Conservation (phyloP, 2,797 vertebrate species). For the Chaetodon trifasciatus region DNA sequence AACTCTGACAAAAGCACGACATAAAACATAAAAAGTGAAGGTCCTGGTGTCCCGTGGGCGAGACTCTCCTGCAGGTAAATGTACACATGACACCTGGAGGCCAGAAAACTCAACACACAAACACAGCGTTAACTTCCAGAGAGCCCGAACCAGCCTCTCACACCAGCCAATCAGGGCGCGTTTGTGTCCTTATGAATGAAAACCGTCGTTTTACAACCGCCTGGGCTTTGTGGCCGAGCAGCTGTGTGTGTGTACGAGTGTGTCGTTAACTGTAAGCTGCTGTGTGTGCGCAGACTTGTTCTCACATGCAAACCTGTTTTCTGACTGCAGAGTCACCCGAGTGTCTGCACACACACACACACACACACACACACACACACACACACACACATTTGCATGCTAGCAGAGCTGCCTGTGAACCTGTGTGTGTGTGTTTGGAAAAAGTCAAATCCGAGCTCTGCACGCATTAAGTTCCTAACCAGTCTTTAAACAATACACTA, state of each 20-base stretch:
- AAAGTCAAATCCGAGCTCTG: no score
- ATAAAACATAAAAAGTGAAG: background rate
- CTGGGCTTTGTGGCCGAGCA: background rate
- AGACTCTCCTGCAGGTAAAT: background rate
- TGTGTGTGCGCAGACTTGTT: background rate
- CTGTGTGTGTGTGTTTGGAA: background rate
- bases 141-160: background rate
- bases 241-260: background rate
- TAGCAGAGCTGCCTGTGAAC: background rate
- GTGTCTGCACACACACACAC: background rate
- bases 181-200: background rate
- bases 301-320: slow-evolving; percentile 1
- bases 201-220: background rate
- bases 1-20: background rate
- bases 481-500: no score
- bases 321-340: background rate
- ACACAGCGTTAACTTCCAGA: background rate
- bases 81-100: slow-evolving; percentile 4
- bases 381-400: background rate
- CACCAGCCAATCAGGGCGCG: background rate
- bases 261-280: background rate
- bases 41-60: background rate
- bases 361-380: background rate
- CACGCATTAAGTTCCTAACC: background rate
- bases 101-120: background rate